Base-by-base conservation (phyloP, 2,888 invertebrate species). In the Agrochola lota region DNA sequence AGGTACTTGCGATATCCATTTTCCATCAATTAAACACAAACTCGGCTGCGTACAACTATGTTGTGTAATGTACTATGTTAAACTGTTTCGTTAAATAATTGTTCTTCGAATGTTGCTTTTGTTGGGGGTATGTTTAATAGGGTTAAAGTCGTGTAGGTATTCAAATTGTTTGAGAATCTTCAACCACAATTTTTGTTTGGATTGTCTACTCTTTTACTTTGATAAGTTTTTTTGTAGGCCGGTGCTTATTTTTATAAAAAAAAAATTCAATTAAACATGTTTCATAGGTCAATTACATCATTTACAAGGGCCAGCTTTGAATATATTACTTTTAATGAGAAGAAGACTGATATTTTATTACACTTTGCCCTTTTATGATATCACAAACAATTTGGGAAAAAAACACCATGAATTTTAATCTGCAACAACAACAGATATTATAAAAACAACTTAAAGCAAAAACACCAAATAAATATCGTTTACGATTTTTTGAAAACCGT, bases 1-100 rank as follows among this genome's bases (percentile, higher is more conserved):
- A 84, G 80, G 77, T 74, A 81, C 85, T 85, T 66, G 84, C 77
- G 73, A 87, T 87, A 88, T 85, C 85, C 88, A 88, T 85, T 88
- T 88, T 88, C 85, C 88, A 87, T 87, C 84, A 85, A 88, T 88
- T 88, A 88, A 84, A 86, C 86, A 85, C 81, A 82, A 86, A 81
- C 82, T 77, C 73, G 62, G 46, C 74, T 80, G 77, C 70, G 84
- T 85, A 80, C 46, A 84, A 88, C 87, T 85, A 87, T 81, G 75
- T 77, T 77, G 59, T 85, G 76, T 87, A 77, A 87, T 75, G 71
- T 78, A 52, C 30, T 64, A 78, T 40, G 62, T 74, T 67, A 11
- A 77, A 76, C 40, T 46, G 68, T 67, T 84, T 64, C 59, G 67
- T 62, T 73, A 74, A 85, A 77, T 81, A 84, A 80, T 77, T 84